Conservation (phyloP, 2,113 vertebrate genomes). For the Athene cunicularia region DNA sequence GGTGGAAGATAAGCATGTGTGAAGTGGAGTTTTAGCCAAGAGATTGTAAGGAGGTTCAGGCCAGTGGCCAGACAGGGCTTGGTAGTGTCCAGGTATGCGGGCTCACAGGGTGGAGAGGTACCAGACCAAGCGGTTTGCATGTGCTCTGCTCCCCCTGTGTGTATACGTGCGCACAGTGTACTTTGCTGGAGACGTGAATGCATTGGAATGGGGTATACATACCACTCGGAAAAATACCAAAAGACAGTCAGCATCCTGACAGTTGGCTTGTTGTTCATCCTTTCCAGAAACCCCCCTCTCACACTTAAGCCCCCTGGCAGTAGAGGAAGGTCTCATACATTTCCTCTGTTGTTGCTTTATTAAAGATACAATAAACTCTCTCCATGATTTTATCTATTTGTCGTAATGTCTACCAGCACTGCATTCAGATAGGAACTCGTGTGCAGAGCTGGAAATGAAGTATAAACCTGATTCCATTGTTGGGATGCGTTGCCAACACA, state of each 20-base stretch:
- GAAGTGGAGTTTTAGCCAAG: neutral
- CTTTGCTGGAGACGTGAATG: neutral
- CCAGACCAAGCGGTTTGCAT: neutral
- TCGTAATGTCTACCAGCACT: neutral
- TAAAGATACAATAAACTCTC: constrained; percentile 37
- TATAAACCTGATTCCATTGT: constrained; percentile 56
- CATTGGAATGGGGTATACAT: neutral
- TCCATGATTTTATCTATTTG: constrained; percentile 37
- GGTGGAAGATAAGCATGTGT: neutral
- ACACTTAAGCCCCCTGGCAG: neutral
- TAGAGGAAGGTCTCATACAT: neutral
- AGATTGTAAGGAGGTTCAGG: neutral
- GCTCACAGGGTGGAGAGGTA: rapidly evolving
- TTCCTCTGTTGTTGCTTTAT: constrained; percentile 36
- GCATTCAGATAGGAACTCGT: constrained; percentile 23
- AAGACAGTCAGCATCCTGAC: neutral
- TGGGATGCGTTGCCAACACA: constrained; percentile 29
- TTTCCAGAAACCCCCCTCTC: neutral
- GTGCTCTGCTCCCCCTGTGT: neutral
- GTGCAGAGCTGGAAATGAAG: constrained; percentile 42
- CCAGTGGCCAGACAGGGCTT: neutral
- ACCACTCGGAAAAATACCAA: neutral
- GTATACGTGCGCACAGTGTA: neutral
- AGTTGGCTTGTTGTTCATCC: neutral
- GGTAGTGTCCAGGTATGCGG: rapidly evolving